Evolutionary conservation across 2,888 invertebrate genomes (phyloP), one percentile per base, ranked within the genome.

Genomic region (Leptinotarsa juncta): DNA sequence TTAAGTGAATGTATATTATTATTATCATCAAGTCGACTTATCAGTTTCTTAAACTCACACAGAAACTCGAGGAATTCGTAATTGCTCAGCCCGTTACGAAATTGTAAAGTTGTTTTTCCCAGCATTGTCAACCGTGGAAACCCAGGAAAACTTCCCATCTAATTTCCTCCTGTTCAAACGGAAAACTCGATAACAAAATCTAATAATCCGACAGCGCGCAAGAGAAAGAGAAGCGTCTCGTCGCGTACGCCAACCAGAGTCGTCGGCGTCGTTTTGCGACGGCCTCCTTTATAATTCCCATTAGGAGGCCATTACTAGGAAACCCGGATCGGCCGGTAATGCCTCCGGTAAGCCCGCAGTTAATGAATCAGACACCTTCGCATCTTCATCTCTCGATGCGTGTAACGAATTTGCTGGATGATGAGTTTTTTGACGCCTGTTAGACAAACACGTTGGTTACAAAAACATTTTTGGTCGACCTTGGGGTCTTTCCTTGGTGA

Each of bases 271-370:
- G 68, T 55, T 53, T 55, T 18, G 68, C 55, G 78, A 79, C 79
- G 77, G 77, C 71, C 81, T 81, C 81, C 83, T 84, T 84, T 84
- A 84, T 85, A 85, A 85, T 85, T 84, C 85, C 83, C 84, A 84
- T 86, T 86, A 86, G 85, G 83, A 85, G 84, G 83, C 85, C 84
- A 85, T 86, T 86, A 86, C 84, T 85, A 83, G 84, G 81, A 86
- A 85, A 84, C 86, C 84, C 80, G 86, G 86, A 85, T 86, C 85
- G 86, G 81, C 83, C 81, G 82, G 85, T 82, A 83, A 85, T 86
- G 84, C 85, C 49, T 3, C 18, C 83, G 82, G 83, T 85, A 85
- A 85, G 84, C 86, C 83, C 77, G 79, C 79, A 84, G 85, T 86
- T 86, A 86, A 86, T 86, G 85, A 86, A 85, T 86, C 85, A 85